Evolutionary conservation across 53 echinoderm and acorn worm species (phyloP).

Genomic region (Stichopus horrens): DNA sequence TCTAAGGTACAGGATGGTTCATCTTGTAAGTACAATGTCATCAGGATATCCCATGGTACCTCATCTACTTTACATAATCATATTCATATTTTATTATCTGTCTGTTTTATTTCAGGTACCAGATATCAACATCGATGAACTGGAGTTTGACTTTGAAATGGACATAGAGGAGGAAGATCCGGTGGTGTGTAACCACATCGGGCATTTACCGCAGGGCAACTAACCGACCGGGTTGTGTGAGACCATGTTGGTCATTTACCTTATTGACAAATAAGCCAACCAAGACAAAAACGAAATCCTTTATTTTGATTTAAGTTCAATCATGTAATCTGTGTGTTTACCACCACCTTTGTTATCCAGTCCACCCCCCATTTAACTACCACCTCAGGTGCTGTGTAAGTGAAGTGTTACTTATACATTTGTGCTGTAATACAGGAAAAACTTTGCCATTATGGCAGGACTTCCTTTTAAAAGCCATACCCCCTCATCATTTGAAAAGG

Average conservation of each 20-base stretch:
- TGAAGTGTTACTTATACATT: too few relatives aligned
- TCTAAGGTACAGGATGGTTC: too few relatives aligned
- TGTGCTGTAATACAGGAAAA: too few relatives aligned
- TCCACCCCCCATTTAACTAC: too few relatives aligned
- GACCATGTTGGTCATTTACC: neutral
- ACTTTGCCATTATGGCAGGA: too few relatives aligned
- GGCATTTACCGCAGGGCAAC: slow-evolving; percentile 8
- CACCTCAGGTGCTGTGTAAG: too few relatives aligned
- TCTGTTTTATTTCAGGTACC: slow-evolving; percentile 62
- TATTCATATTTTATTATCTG: neutral
- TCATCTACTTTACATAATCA: too few relatives aligned
- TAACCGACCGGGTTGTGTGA: neutral
- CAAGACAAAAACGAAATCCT: neutral
- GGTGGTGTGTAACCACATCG: slow-evolving; percentile 65
- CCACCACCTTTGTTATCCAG: too few relatives aligned
- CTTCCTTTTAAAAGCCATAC: too few relatives aligned
- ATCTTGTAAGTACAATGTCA: too few relatives aligned
- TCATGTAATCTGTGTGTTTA: neutral
- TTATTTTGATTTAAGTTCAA: neutral
- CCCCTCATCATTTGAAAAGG: too few relatives aligned
- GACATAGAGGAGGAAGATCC: slow-evolving; percentile 84
- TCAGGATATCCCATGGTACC: too few relatives aligned
- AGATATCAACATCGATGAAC: slow-evolving; percentile 78
- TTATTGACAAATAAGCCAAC: neutral
- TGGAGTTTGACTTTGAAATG: slow-evolving; percentile 83